Evolutionary conservation across 2,113 vertebrate genomes (phyloP), one percentile per base, ranked within the genome.

Genomic region (Aegithalos caudatus): DNA sequence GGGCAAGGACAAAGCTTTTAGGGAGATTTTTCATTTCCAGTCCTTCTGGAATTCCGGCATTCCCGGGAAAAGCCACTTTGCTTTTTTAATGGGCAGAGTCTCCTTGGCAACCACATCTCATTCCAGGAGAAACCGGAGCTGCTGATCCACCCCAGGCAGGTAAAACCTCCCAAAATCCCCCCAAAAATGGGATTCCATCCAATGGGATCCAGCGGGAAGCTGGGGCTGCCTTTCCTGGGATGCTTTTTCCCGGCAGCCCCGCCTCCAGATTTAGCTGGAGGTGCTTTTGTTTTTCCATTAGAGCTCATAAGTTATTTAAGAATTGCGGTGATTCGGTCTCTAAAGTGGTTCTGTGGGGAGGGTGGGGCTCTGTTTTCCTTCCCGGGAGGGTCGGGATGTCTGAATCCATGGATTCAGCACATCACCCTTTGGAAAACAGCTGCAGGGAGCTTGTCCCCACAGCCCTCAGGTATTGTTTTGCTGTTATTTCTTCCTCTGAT

Each of bases 161-260:
- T 2, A 1, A 22, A 38, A 17, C 3, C 29, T 18, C 14, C n/a
- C n/a, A n/a, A n/a, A n/a, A n/a, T n/a, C n/a, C n/a, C 13, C 21
- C n/a, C 22, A 42, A 7, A 28, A 17, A 11, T 5, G 21, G 31
- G 14, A 23, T 31, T 35, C 9, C 0, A 29, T 29, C 14, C 48
- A 0, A 0, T 0, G 9, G 44, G 24, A 81, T 42, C 9, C 65
- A 3, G 45, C 19, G 1, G 54, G 35, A 4, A 14, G 24, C 76
- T 5, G 24, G 4, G 11, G 31, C 23, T 20, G 7, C 15, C 1
- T 25, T 17, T 4, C 40, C 40, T 22, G 10, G 69, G 4, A 5
- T 19, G 37, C 3, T 6, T 51, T 15, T 54, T 76, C 64, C 35
- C 9, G 21, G 23, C 48, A 72, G 66, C 38, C 12, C 27, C 19